Percentiles rank a stretch among this genome's conserved stretches.
Conservation (phyloP, 2,113 vertebrate genomes). For the Thamnophis sirtalis region DNA sequence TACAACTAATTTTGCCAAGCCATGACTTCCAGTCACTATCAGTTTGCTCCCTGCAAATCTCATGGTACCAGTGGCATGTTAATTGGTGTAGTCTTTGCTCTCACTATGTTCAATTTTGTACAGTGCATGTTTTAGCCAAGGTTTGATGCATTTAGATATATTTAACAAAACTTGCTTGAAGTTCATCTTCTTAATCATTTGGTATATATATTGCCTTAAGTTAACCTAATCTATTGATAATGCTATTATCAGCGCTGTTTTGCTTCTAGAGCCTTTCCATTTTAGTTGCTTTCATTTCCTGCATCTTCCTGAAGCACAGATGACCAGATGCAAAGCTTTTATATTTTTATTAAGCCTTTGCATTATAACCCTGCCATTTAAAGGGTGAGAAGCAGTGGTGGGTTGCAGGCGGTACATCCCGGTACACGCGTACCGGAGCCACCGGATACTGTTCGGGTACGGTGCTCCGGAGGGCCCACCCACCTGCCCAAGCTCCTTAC, state of each 20-base stretch:
- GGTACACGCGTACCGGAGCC: no score
- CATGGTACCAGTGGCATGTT: conserved; percentile 5
- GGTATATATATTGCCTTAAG: background rate
- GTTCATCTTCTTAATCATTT: background rate
- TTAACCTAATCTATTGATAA: background rate
- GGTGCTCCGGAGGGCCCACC: no score
- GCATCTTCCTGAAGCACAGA: background rate
- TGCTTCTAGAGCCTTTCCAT: background rate
- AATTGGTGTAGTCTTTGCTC: background rate
- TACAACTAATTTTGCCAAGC: conserved; percentile 7
- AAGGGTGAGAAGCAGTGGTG: background rate
- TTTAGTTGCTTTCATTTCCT: background rate
- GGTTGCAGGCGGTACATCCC: no score
- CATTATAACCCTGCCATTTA: background rate
- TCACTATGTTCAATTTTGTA: background rate
- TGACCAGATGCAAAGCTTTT: background rate
- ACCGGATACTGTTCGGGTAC: no score
- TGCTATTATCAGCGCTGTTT: background rate
- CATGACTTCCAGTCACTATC: background rate
- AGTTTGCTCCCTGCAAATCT: conserved; percentile 11
- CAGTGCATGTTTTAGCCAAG: background rate
- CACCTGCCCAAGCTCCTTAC: no score
- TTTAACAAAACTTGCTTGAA: background rate
- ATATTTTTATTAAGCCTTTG: background rate
- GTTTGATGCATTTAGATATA: background rate